Base-by-base conservation (phyloP, 2,888 invertebrate genomes). In the Acleris cristana region DNA sequence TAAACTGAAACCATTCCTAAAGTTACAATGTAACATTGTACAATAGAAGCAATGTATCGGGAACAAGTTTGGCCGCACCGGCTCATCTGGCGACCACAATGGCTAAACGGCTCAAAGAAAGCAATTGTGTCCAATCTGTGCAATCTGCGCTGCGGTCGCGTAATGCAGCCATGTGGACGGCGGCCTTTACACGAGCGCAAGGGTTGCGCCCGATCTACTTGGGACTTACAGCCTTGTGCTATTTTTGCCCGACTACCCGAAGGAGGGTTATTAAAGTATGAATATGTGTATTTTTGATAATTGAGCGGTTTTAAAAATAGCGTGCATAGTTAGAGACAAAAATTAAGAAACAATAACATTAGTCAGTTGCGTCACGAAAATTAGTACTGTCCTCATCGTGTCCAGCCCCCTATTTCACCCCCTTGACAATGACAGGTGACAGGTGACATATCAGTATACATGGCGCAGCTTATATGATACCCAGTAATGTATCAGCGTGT, bases 131-230 rank as follows among this genome's bases (percentile, higher is more conserved):
- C 77, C 79, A 82, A 83, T 85, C 78, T 79, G 79, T 79, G 83
- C 85, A 89, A 89, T 87, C 85, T 87, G 83, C 77, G 79, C 74
- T 88, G 88, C 75, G 90, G 88, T 88, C 78, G 75, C 75, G 73
- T 71, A 75, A 81, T 81, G 81, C 72, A 72, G 83, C 83, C 88
- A 88, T 87, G 81, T 88, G 85, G 83, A 71, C 70, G 76, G 75
- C 80, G 74, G 52, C 52, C 58, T 76, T 88, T 85, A 85, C 84
- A 79, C 82, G 85, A 85, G 77, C 65, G 75, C 77, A 86, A 85
- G 86, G 84, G 74, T 79, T 78, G 71, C 44, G 63, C 4, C 8
- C 18, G 16, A 2, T 55, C 67, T 57, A 1, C 53, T 63, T 67
- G 53, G 57, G 8, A 55, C 65, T 18, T 44, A 8, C n/a, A 8